Conservation (phyloP, 1,140 invertebrate species). For the Pseudoatta argentina region DNA sequence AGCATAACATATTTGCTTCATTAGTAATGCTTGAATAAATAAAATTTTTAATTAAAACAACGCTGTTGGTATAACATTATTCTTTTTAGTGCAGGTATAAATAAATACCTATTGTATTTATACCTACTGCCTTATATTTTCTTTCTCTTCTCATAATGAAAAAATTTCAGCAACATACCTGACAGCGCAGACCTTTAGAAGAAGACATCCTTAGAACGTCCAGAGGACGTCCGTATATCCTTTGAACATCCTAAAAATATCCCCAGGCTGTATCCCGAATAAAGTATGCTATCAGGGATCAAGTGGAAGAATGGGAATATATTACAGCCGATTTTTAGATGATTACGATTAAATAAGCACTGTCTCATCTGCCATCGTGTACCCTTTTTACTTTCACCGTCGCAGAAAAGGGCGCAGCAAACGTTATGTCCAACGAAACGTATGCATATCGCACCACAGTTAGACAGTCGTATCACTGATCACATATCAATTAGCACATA, state of each 20-base stretch:
- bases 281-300: too few species aligned
- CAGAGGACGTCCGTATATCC: too few species aligned
- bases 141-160: neutral
- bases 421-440: neutral
- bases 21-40: too few species aligned
- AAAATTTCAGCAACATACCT: neutral
- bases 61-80: too few species aligned
- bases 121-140: neutral
- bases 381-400: constrained; percentile 15
- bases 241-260: too few species aligned
- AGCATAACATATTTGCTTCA: too few species aligned
- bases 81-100: too few species aligned
- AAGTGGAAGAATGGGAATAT: neutral
- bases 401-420: neutral
- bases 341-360: neutral
- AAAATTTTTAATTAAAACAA: too few species aligned
- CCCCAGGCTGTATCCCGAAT: too few species aligned
- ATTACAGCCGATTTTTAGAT: neutral
- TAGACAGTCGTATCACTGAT: constrained; percentile 59
- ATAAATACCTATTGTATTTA: neutral
- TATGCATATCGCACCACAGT: constrained; percentile 36
- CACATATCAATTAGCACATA: constrained; percentile 63
- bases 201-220: too few species aligned
- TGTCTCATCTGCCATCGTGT: neutral
- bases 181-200: too few species aligned